Percentiles rank a stretch among this genome's conserved stretches.
Conservation (phyloP, 2,888 invertebrate genomes). For the Sarcophaga variegata region DNA sequence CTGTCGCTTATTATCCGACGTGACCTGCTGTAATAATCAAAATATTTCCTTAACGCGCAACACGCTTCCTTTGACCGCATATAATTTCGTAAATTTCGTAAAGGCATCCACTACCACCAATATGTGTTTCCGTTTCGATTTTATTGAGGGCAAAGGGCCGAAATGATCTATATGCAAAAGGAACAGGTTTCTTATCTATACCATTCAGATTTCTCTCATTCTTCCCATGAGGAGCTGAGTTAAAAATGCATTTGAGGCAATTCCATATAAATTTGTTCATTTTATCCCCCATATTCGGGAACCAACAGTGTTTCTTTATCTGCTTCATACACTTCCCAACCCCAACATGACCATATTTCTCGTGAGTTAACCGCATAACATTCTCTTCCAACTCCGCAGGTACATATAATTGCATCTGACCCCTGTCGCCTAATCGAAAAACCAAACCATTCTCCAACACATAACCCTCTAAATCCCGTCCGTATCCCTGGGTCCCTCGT, state of each 20-base stretch:
- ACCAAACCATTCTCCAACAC: no score
- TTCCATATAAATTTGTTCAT: background rate
- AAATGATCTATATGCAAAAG: constrained; percentile 29
- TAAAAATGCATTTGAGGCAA: no score
- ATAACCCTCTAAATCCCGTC: no score
- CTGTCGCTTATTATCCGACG: constrained; percentile 31
- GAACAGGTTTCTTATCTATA: no score
- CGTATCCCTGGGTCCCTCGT: background rate
- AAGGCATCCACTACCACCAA: constrained; percentile 18
- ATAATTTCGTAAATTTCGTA: no score
- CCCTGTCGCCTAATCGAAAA: constrained; percentile 8
- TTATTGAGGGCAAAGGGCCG: constrained; percentile 31
- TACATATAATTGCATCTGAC: constrained; percentile 8
- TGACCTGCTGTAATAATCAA: constrained; percentile 24
- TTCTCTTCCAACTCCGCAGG: constrained; percentile 3
- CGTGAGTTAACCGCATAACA: constrained; percentile 54
- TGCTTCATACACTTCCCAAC: constrained; percentile 74
- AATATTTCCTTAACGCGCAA: constrained; percentile 15
- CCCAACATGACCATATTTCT: constrained; percentile 31
- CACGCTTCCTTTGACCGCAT: no score
- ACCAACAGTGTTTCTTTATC: constrained; percentile 36
- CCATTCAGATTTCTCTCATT: no score
- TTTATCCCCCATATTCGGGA: background rate
- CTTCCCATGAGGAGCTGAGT: no score
- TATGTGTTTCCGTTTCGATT: constrained; percentile 36